phyloP scores from a whole-genome alignment of 2,113 vertebrate species.

The Xiphias gladius region DNA sequence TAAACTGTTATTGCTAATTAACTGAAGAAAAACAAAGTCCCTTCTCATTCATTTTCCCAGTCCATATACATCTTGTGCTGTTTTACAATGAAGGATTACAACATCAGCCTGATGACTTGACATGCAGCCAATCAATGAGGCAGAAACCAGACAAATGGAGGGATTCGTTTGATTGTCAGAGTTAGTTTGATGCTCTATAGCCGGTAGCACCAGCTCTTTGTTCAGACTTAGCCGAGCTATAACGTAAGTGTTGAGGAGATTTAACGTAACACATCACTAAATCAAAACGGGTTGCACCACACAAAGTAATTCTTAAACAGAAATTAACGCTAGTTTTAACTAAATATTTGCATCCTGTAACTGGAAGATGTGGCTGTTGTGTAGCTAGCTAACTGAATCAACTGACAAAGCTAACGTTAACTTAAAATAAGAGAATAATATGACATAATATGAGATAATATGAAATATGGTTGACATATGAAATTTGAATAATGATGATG shows the following conservation, averaged over 20 bases:
- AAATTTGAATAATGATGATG: too few species aligned
- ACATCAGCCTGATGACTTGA: constrained; percentile 11
- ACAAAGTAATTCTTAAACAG: background rate
- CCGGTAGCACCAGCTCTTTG: background rate
- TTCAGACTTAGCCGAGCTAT: background rate
- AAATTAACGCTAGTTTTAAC: background rate
- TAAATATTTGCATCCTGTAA: background rate
- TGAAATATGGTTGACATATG: too few species aligned
- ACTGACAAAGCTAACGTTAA: too few species aligned
- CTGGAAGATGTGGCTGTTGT: background rate
- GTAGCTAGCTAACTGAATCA: background rate
- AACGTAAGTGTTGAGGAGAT: background rate
- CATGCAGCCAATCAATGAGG: constrained; percentile 8
- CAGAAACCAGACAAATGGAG: background rate
- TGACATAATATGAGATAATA: too few species aligned
- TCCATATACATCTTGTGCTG: background rate
- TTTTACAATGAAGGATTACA: constrained; percentile 27
- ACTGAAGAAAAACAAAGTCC: background rate
- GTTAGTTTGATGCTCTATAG: background rate
- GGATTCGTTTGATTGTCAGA: background rate
- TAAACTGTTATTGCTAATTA: constrained; percentile 43
- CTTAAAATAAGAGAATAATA: too few species aligned
- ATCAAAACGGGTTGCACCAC: background rate
- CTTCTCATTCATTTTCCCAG: constrained; percentile 16
- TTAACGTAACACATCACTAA: background rate